Conservation (phyloP, 2,797 vertebrate genomes). For the Novumbra hubbsi region DNA sequence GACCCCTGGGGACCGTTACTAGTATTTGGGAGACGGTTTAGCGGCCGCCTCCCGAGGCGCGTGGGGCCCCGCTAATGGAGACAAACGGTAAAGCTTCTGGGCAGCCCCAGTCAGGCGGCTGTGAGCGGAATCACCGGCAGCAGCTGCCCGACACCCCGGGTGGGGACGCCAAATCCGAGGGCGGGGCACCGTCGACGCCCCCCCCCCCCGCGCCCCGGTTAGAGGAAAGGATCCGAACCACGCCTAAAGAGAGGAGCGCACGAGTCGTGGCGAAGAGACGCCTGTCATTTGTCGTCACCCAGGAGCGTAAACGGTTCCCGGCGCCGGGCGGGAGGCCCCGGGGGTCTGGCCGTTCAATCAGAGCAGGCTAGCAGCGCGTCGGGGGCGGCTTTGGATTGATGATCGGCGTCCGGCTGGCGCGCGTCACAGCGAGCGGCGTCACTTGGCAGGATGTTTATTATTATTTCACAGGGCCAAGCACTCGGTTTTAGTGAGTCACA, state of each 20-base stretch:
- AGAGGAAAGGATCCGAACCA: not conserved
- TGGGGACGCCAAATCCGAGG: conserved; percentile 18
- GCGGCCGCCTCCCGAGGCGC: conserved; percentile 30
- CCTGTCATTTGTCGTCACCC: not conserved
- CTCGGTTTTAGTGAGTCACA: not conserved
- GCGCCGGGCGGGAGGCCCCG: too few relatives aligned
- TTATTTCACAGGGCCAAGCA: not conserved
- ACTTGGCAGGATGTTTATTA: too few relatives aligned
- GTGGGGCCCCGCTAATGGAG: conserved; percentile 55
- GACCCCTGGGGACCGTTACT: conserved; percentile 39
- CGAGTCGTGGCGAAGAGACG: not conserved
- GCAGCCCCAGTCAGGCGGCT: conserved; percentile 39
- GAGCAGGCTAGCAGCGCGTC: not conserved
- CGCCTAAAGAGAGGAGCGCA: not conserved
- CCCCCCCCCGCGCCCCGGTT: too few relatives aligned
- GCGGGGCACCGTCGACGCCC: conserved; percentile 4
- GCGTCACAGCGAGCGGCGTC: too few relatives aligned
- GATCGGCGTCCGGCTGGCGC: not conserved
- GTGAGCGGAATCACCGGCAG: conserved; percentile 35
- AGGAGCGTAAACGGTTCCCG: not conserved
- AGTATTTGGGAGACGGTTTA: conserved; percentile 54
- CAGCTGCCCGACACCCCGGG: conserved; percentile 20
- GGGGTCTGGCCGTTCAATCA: too few relatives aligned
- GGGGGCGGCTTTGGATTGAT: not conserved
- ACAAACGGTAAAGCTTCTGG: conserved; percentile 38